Conservation (phyloP, 1,140 invertebrate genomes). For the Lepidurus arcticus region DNA sequence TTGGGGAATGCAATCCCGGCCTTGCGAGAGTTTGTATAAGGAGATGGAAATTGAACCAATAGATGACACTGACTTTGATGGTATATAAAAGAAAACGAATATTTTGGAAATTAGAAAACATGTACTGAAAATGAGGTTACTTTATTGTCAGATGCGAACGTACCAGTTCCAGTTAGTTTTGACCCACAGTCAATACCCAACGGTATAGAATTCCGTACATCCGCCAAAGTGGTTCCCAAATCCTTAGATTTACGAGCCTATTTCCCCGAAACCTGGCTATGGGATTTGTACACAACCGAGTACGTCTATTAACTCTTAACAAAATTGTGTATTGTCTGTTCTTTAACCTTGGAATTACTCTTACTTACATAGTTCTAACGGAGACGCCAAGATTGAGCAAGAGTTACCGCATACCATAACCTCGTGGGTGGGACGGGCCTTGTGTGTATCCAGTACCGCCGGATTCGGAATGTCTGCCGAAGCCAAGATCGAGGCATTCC, state of each 20-base stretch:
- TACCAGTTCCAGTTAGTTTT: no score
- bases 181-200: no score
- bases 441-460: constrained; percentile 57
- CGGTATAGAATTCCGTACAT: neutral
- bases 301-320: constrained; percentile 37
- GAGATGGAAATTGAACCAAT: neutral
- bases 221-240: neutral
- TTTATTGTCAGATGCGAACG: no score
- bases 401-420: constrained; percentile 66
- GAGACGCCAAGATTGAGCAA: constrained; percentile 48
- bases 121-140: no score
- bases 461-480: constrained; percentile 58
- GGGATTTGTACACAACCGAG: constrained; percentile 48
- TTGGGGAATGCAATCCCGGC: constrained; percentile 49
- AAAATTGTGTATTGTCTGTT: neutral
- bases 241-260: constrained; percentile 48
- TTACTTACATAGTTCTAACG: constrained; percentile 48
- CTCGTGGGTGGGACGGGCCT: constrained; percentile 62
- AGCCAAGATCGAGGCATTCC: constrained; percentile 56
- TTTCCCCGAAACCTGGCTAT: constrained; percentile 66
- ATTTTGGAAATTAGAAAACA: no score
- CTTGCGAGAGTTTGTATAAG: constrained; percentile 42
- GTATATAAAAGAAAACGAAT: no score
- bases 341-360: neutral
- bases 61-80: neutral